Percentiles rank a stretch among this genome's conserved stretches.
Conservation (phyloP, 1,140 invertebrate species). For the Protaetia brevitarsis region DNA sequence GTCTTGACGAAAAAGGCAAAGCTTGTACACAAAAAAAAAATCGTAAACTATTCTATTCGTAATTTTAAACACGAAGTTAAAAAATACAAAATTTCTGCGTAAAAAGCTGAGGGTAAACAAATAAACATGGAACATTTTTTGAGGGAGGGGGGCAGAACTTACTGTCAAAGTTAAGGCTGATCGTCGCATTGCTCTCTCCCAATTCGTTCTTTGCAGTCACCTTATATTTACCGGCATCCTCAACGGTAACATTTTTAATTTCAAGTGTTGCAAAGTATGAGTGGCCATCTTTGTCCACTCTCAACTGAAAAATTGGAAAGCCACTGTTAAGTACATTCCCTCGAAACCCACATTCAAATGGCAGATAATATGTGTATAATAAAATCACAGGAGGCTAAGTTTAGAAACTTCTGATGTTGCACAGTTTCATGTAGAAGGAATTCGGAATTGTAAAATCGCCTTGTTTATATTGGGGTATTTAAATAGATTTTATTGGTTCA, state of each 20-base stretch:
- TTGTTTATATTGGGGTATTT: no score
- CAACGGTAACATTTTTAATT: conserved; percentile 90
- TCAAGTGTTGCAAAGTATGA: conserved; percentile 90
- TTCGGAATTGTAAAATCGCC: no score
- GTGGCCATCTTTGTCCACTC: conserved; percentile 85
- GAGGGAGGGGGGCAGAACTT: conserved; percentile 56
- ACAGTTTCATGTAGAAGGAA: no score
- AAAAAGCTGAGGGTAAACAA: no score
- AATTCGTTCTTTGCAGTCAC: conserved; percentile 95
- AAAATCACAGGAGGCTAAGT: no score
- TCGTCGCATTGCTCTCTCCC: conserved; percentile 93
- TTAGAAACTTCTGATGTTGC: no score
- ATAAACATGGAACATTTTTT: background rate
- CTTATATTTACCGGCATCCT: conserved; percentile 96
- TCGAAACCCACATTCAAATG: no score
- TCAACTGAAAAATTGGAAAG: conserved; percentile 61
- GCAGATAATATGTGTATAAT: no score
- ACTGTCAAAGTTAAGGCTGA: conserved; percentile 97
- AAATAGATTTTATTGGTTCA: no score
- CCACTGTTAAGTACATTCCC: background rate
- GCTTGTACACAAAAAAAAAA: background rate
- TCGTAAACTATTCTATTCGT: background rate
- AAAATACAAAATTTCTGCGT: no score
- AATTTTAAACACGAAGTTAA: no score
- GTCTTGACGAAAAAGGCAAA: conserved; percentile 3